These are phyloP conservation scores for Mormyrops boulengeri DNA, from an alignment of 2,797 vertebrate genomes.

Conservation along the genomic window DNA sequence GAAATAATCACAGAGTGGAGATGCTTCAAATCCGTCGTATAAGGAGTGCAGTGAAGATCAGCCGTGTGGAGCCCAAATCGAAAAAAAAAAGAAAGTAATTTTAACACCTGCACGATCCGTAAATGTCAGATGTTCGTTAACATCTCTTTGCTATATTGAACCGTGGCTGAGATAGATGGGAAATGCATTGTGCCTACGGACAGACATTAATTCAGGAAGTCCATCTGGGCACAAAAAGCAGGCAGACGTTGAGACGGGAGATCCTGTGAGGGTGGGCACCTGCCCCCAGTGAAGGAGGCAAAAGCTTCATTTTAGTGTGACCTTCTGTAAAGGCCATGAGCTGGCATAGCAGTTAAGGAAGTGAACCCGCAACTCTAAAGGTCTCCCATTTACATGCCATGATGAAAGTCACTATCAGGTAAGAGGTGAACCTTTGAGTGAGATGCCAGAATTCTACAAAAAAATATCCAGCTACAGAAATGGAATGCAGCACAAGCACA, in stretches of 20 bases:
- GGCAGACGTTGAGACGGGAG: background rate
- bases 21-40: slow-evolving; percentile 16
- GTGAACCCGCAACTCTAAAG: background rate
- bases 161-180: background rate
- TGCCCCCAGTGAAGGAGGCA: background rate
- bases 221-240: background rate
- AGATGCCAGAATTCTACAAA: background rate
- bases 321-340: background rate
- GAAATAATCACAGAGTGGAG: slow-evolving; percentile 27
- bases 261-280: background rate
- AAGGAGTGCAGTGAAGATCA: background rate
- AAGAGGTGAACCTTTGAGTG: background rate
- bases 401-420: background rate
- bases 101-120: background rate
- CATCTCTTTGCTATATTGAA: background rate
- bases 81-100: slow-evolving; percentile 4
- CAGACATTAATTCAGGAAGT: background rate
- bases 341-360: background rate
- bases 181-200: background rate
- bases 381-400: background rate
- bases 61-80: background rate
- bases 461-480: background rate
- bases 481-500: background rate
- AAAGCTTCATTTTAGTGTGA: background rate
- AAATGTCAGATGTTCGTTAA: background rate